Conservation (phyloP, 2,888 invertebrate species). For the Autographa pulchrina region DNA sequence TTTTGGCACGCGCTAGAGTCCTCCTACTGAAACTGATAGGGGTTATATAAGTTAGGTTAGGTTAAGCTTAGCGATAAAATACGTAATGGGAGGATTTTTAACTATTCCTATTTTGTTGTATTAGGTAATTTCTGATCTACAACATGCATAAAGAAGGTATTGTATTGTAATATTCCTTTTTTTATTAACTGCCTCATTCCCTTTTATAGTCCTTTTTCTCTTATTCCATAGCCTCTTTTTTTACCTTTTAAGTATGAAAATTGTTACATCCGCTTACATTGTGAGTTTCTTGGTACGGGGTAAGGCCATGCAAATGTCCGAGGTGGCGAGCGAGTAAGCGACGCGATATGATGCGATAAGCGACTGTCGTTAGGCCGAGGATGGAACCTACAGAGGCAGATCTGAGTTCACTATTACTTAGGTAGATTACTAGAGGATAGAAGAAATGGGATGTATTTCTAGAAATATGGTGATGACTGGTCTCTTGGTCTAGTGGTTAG, state of each 20-base stretch:
- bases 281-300: constrained; percentile 32
- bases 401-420: not conserved
- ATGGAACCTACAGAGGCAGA: not conserved
- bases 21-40: not conserved
- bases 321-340: constrained; percentile 1
- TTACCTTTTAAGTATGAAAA: constrained; percentile 33
- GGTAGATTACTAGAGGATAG: not conserved
- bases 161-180: too few species aligned
- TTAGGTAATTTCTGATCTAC: too few species aligned
- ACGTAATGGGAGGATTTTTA: constrained; percentile 14
- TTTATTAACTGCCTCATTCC: too few species aligned
- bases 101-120: too few species aligned
- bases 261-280: constrained; percentile 16
- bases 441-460: too few species aligned
- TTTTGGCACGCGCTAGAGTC: constrained; percentile 14
- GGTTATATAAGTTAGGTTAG: not conserved
- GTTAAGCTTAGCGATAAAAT: not conserved
- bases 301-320: constrained; percentile 41
- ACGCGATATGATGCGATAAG: constrained; percentile 30
- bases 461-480: too few species aligned
- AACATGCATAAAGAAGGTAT: too few species aligned
- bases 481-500: too few species aligned
- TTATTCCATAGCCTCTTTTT: constrained; percentile 11
- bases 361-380: constrained; percentile 20
- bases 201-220: too few species aligned